Conservation (phyloP, 1,140 invertebrate genomes). For the Dendroctonus valens region DNA sequence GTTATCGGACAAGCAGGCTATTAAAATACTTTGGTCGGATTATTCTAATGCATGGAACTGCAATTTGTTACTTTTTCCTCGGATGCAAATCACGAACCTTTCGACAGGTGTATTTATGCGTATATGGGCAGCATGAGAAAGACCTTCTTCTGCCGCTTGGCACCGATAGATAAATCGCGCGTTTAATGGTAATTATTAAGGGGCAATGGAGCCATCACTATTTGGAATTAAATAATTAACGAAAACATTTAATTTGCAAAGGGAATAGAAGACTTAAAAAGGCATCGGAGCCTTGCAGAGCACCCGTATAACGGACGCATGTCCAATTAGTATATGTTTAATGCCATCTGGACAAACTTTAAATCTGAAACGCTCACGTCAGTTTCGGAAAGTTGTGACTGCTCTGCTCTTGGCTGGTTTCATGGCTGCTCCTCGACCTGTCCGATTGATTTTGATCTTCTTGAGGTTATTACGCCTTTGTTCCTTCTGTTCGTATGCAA, state of each 20-base stretch:
- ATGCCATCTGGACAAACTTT: slow-evolving; percentile 41
- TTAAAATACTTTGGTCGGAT: slow-evolving; percentile 24
- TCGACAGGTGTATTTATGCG: slow-evolving; percentile 27
- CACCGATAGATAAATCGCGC: too few species aligned
- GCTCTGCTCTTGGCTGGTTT: slow-evolving; percentile 33
- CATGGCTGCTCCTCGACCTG: slow-evolving; percentile 30
- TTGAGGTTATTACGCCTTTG: slow-evolving; percentile 43
- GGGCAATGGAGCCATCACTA: too few species aligned
- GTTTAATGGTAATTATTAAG: too few species aligned
- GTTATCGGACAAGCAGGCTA: slow-evolving; percentile 22
- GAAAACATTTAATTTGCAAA: slow-evolving; percentile 3
- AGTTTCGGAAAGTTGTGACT: slow-evolving; percentile 26
- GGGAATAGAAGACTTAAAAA: slow-evolving; percentile 17
- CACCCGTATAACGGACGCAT: slow-evolving; percentile 34
- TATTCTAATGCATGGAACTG: slow-evolving; percentile 29
- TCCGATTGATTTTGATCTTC: slow-evolving; percentile 44
- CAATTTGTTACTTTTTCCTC: slow-evolving; percentile 26
- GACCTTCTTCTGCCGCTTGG: too few species aligned
- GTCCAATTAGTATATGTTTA: slow-evolving; percentile 45
- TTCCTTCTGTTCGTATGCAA: slow-evolving; percentile 43
- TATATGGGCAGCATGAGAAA: slow-evolving; percentile 16
- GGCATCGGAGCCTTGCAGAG: slow-evolving; percentile 8
- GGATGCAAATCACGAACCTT: slow-evolving; percentile 26
- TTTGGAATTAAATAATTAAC: too few species aligned
- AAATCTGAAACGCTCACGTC: slow-evolving; percentile 40